Percentiles rank a stretch among this genome's conserved stretches.
Evolutionary conservation across 1,140 invertebrate species (phyloP).

Genomic region (Brachionus angularis): DNA sequence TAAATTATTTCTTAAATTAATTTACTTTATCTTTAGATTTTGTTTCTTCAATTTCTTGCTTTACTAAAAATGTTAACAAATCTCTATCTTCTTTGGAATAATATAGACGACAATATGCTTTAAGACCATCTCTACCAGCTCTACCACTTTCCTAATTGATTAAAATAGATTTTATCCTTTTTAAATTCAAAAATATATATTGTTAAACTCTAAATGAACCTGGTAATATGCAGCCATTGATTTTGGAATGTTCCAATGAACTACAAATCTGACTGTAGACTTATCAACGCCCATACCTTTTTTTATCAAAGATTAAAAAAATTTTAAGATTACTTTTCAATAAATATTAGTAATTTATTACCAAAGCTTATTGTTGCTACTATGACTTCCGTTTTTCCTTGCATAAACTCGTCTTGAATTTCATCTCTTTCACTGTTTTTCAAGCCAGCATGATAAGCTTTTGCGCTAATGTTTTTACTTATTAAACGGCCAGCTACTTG

Average conservation of each 20-base stretch:
- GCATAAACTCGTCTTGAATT: conserved; percentile 40
- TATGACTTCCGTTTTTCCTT: conserved; percentile 57
- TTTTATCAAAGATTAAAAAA: too few species aligned
- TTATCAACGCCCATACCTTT: conserved; percentile 75
- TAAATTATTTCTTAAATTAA: neutral
- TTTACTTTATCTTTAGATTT: neutral
- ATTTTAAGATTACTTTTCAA: too few species aligned
- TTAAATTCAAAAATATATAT: too few species aligned
- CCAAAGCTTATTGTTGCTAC: conserved; percentile 68
- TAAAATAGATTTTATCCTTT: too few species aligned
- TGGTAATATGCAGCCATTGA: conserved; percentile 44
- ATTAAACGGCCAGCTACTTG: conserved; percentile 63
- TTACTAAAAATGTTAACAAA: conserved; percentile 25
- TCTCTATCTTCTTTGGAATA: conserved; percentile 42
- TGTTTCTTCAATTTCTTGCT: conserved; percentile 40
- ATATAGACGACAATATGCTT: conserved; percentile 37
- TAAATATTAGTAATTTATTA: too few species aligned
- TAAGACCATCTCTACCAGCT: conserved; percentile 43
- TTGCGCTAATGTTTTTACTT: conserved; percentile 61
- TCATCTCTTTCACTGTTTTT: conserved; percentile 50
- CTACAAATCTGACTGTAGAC: conserved; percentile 62
- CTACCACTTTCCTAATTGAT: conserved; percentile 33
- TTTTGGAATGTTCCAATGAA: conserved; percentile 44
- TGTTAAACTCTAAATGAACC: too few species aligned
- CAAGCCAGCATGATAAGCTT: conserved; percentile 67